Percentiles rank a stretch among this genome's conserved stretches.
Evolutionary conservation across 2,888 invertebrate species (phyloP).

Genomic region (Creontiades dilutus): DNA sequence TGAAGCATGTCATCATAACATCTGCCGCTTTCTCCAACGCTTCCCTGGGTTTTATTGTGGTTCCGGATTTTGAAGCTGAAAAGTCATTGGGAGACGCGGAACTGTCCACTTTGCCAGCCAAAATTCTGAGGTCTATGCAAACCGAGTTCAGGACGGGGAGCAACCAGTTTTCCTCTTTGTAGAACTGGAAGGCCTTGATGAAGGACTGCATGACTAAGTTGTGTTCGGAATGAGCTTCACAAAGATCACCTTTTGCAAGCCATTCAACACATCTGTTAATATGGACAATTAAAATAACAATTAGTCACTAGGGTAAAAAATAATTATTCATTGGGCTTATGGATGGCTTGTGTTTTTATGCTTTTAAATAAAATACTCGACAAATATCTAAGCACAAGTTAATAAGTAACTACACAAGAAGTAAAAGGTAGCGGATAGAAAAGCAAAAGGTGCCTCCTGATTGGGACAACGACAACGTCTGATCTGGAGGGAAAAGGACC

Average conservation of each 20-base stretch:
- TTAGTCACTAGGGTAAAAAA: no score
- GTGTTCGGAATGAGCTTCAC: slow-evolving; percentile 88
- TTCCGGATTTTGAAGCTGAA: slow-evolving; percentile 71
- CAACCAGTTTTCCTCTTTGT: slow-evolving; percentile 98
- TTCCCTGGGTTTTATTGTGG: slow-evolving; percentile 80
- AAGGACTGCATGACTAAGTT: slow-evolving; percentile 88
- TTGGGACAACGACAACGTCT: no score
- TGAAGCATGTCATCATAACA: slow-evolving; percentile 93
- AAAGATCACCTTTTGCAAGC: slow-evolving; percentile 79
- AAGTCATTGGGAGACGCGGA: slow-evolving; percentile 47
- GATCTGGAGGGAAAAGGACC: no score
- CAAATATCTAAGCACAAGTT: no score
- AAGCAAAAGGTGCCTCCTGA: no score
- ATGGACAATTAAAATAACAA: neutral
- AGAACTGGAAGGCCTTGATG: slow-evolving; percentile 89
- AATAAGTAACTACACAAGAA: no score
- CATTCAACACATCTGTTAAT: slow-evolving; percentile 80
- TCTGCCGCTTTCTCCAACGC: slow-evolving; percentile 96
- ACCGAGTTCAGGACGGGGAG: slow-evolving; percentile 95
- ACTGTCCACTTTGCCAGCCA: slow-evolving; percentile 88
- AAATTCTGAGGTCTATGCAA: slow-evolving; percentile 92
- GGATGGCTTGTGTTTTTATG: no score
- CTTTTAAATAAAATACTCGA: no score
- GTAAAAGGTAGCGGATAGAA: no score
- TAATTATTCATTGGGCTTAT: no score